Percentiles rank a stretch among this genome's conserved stretches.
phyloP scores from a whole-genome alignment of 2,888 invertebrate species.

The Mesoligia furuncula region DNA sequence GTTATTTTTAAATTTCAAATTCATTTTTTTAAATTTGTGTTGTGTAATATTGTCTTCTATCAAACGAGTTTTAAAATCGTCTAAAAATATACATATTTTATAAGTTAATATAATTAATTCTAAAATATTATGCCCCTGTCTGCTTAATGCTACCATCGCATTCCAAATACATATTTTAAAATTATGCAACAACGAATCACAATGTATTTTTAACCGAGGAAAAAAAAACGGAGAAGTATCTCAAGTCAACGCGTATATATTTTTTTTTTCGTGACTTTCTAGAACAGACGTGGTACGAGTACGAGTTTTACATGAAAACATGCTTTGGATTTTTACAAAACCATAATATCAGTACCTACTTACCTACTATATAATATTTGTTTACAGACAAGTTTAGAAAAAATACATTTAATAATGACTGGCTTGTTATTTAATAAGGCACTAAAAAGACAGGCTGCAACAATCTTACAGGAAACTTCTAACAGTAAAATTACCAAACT shows the following conservation, averaged over 20 bases:
- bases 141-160: conserved; percentile 14
- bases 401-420: background rate
- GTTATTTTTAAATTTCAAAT: background rate
- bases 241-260: too few relatives aligned
- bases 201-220: background rate
- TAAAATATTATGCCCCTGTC: conserved; percentile 29
- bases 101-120: background rate
- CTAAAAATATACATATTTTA: conserved; percentile 3
- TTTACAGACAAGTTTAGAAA: background rate
- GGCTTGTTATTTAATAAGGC: conserved; percentile 7
- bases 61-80: conserved; percentile 8
- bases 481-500: background rate
- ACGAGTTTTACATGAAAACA: background rate
- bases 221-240: too few relatives aligned
- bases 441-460: background rate
- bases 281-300: background rate
- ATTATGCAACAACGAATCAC: conserved; percentile 3
- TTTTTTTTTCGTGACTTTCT: background rate
- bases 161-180: background rate
- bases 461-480: background rate
- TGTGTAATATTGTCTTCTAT: background rate
- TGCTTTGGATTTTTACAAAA: background rate
- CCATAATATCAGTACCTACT: background rate
- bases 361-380: background rate
- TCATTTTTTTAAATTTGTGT: too few relatives aligned